Percentiles rank a stretch among this genome's conserved stretches.
phyloP scores from a whole-genome alignment of 2,888 invertebrate genomes.

The Eupeodes latifasciatus region DNA sequence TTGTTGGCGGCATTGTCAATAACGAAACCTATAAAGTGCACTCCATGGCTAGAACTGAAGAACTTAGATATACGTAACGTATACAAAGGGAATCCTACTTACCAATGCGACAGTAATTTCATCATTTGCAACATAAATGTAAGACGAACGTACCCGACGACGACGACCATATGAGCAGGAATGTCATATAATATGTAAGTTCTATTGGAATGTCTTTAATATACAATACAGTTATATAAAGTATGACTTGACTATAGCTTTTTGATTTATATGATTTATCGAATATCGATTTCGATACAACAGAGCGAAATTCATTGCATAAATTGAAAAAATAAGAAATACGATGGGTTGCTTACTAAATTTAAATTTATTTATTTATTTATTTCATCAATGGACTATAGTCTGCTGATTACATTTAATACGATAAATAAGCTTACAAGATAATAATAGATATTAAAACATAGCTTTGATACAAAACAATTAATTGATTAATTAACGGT shows the following conservation, averaged over 20 bases:
- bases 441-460: too few relatives aligned
- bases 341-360: constrained; percentile 27
- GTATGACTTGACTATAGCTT: constrained; percentile 9
- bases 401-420: too few relatives aligned
- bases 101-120: constrained; percentile 57
- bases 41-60: constrained; percentile 30
- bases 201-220: constrained; percentile 29
- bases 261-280: constrained; percentile 72
- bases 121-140: constrained; percentile 44
- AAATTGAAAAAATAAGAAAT: constrained; percentile 6
- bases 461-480: too few relatives aligned
- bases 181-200: constrained; percentile 54
- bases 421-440: too few relatives aligned
- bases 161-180: background rate
- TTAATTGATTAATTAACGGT: too few relatives aligned
- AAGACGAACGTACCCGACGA: background rate
- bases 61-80: background rate
- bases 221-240: too few relatives aligned
- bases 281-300: constrained; percentile 40
- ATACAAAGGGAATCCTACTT: background rate
- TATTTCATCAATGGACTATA: too few relatives aligned
- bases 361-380: too few relatives aligned
- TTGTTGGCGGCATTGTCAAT: background rate
- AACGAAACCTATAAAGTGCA: constrained; percentile 59
- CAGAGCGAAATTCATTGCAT: background rate